Conservation (phyloP, 2,888 invertebrate species). For the Acanthoscelides obtectus region DNA sequence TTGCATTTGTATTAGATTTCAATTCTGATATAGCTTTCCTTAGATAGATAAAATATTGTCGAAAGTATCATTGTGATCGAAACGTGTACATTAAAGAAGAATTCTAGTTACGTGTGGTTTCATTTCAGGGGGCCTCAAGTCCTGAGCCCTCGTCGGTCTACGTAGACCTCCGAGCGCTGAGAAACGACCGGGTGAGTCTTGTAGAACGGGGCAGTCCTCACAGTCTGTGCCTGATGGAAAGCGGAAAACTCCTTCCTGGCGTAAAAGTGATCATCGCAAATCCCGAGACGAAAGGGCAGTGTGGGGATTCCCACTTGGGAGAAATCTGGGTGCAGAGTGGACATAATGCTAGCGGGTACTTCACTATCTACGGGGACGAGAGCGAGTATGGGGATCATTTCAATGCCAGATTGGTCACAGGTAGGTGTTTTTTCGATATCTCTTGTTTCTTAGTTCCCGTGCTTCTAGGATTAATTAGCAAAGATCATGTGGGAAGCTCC, state of each 20-base stretch:
- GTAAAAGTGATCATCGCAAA: constrained; percentile 99
- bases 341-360: constrained; percentile 96
- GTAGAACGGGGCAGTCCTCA: constrained; percentile 98
- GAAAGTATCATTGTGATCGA: no score
- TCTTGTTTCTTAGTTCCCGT: no score
- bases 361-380: constrained; percentile 96
- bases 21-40: no score
- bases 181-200: constrained; percentile 95
- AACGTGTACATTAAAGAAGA: no score
- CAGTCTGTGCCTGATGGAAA: constrained; percentile 95
- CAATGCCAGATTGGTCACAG: constrained; percentile 88
- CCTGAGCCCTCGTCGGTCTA: constrained; percentile 87
- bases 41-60: no score
- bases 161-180: constrained; percentile 92
- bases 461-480: no score
- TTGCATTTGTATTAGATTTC: no score
- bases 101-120: no score
- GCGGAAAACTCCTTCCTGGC: constrained; percentile 95
- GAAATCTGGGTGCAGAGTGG: constrained; percentile 94
- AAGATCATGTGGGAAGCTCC: no score
- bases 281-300: constrained; percentile 98
- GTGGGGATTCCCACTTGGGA: constrained; percentile 97
- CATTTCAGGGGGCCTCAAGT: constrained; percentile 71
- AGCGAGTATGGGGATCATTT: constrained; percentile 93
- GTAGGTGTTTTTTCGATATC: no score